Evolutionary conservation across 2,113 vertebrate species (phyloP), one percentile per base, ranked within the genome.

Genomic region (Vimba vimba): DNA sequence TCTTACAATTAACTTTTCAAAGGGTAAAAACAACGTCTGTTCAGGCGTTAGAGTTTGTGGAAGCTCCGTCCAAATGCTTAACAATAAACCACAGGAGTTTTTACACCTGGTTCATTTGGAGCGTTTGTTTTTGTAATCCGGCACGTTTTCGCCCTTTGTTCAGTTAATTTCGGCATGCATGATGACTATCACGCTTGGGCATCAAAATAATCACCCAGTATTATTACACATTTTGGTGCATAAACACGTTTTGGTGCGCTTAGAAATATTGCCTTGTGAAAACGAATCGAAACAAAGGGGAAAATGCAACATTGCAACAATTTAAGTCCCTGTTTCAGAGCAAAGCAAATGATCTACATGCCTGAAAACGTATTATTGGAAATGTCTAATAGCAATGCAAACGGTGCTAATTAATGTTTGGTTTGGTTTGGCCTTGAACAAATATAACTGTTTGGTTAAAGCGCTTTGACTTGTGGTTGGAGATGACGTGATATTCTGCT

Each of bases 1-100:
- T 81, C 4, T 33, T 21, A 10, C 25, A 55, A 82, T 82, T 69
- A 66, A 82, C 43, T 69, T 68, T 64, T 66, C 4, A 30, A 50
- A 82, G 43, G 25, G n/a, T 21, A 81, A 81, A 66, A 81, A 10
- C 36, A 39, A 27, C 19, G 21, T 19, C 27, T 55, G 43, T 33
- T 78, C 27, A 19, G 74, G 13, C 6, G 74, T 15, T 50, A 0
- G 36, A 10, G n/a, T 64, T 27, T 45, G 6, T 47, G 21, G 27
- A 57, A 15, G 19, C 36, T 59, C 10, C 21, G 11, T 39, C 1
- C 21, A 59, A 33, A 12, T 4, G 50, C 10, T 39, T n/a, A 0
- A 33, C 66, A 21, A 43, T n/a, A 21, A 23, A 57, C 6, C 7
- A 8, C 19, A 21, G 30, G 15, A 1, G 33, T 52, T 52, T 52